A percentile compares a stretch with the other conserved stretches of the same genome.
phyloP scores from a whole-genome alignment of 1,140 invertebrate species.

The Sarcophaga bullata region DNA sequence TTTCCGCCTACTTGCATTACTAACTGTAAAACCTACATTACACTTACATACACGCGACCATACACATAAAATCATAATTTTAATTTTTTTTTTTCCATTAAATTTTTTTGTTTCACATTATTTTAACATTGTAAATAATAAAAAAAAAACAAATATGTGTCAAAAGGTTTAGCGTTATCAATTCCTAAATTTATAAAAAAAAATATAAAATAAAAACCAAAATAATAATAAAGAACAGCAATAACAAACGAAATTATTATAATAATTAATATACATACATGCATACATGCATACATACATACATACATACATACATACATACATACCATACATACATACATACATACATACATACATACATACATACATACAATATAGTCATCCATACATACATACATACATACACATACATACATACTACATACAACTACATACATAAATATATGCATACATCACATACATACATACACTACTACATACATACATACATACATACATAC shows the following conservation, averaged over 20 bases:
- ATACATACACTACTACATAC: too few species aligned
- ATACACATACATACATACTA: neutral
- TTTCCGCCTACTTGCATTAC: too few species aligned
- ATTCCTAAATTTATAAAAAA: conserved; percentile 38
- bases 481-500: neutral
- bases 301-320: too few species aligned
- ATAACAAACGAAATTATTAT: neutral
- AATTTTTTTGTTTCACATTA: neutral
- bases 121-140: conserved; percentile 15
- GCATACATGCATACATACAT: neutral
- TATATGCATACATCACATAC: too few species aligned
- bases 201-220: conserved; percentile 1
- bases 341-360: neutral
- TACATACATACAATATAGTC: too few species aligned
- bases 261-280: neutral
- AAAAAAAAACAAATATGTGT: conserved; percentile 12
- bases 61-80: neutral
- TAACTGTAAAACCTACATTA: too few species aligned
- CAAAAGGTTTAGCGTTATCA: conserved; percentile 39
- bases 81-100: neutral
- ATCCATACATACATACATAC: neutral
- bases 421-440: too few species aligned
- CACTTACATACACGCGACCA: too few species aligned
- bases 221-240: neutral
- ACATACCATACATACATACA: too few species aligned